A percentile compares a stretch with the other conserved stretches of the same genome.
These are phyloP conservation scores for Odontomyia ornata DNA, from an alignment of 2,888 invertebrate genomes.

Conservation along the genomic window DNA sequence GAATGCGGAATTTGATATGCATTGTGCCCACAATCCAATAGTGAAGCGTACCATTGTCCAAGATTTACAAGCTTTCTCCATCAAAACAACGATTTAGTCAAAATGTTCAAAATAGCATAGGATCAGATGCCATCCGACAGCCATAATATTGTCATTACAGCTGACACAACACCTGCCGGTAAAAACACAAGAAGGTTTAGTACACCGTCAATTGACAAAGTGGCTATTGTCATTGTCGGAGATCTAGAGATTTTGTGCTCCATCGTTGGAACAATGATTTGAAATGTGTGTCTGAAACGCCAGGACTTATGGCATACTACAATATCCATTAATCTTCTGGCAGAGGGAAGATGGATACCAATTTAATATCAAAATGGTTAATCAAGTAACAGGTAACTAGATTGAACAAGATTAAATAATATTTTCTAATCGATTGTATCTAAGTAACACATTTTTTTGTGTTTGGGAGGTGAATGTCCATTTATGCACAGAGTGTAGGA, in stretches of 20 bases:
- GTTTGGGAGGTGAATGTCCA: too few species aligned
- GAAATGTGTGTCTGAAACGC: too few species aligned
- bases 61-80: slow-evolving; percentile 44
- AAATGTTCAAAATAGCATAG: slow-evolving; percentile 52
- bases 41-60: slow-evolving; percentile 33
- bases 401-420: too few species aligned
- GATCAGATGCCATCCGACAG: slow-evolving; percentile 53
- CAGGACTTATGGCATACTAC: slow-evolving; percentile 56
- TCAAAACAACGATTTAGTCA: too few species aligned
- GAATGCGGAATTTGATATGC: slow-evolving; percentile 20
- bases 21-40: slow-evolving; percentile 40
- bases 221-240: slow-evolving; percentile 52
- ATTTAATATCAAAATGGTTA: too few species aligned
- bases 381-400: too few species aligned
- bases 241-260: neutral
- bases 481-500: too few species aligned
- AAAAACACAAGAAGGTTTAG: slow-evolving; percentile 55
- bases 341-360: slow-evolving; percentile 54
- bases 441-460: too few species aligned
- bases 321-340: too few species aligned
- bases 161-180: too few species aligned
- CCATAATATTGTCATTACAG: slow-evolving; percentile 53
- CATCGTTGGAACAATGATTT: neutral
- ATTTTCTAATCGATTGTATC: too few species aligned
- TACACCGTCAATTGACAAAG: slow-evolving; percentile 54